These are phyloP conservation scores for Chelmon rostratus DNA, from an alignment of 2,797 vertebrate genomes.

Conservation along the genomic window DNA sequence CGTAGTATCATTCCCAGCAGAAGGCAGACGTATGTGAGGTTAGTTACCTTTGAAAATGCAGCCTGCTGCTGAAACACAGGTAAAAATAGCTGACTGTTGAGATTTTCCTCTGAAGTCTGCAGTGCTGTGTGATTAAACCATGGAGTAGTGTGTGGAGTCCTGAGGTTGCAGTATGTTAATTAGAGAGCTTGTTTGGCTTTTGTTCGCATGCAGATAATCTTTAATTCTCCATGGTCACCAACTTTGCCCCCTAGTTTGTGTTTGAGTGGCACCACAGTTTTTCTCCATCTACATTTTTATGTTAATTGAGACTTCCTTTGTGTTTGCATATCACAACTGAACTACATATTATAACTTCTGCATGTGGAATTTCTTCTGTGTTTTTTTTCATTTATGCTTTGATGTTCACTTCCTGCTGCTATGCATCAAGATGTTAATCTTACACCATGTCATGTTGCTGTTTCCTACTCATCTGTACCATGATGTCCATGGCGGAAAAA, in stretches of 20 bases:
- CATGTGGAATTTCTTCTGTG: background rate
- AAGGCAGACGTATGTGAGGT: background rate
- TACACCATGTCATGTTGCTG: slow-evolving; percentile 28
- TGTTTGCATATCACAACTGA: background rate
- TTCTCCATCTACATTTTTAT: background rate
- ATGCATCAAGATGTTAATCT: slow-evolving; percentile 42
- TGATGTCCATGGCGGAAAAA: slow-evolving; percentile 20
- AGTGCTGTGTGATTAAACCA: background rate
- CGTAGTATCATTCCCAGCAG: background rate
- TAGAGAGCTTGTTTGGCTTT: background rate
- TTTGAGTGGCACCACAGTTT: background rate
- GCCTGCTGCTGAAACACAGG: background rate
- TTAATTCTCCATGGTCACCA: background rate
- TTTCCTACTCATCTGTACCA: slow-evolving; percentile 35
- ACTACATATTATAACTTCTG: fast-evolving
- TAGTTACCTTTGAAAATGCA: background rate
- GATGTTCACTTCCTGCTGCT: slow-evolving; percentile 18
- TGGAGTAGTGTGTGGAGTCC: background rate
- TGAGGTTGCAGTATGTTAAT: background rate
- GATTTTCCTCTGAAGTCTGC: background rate
- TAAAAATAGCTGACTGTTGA: background rate
- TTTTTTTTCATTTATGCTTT: slow-evolving; percentile 3
- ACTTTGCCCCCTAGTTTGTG: background rate
- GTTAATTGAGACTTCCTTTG: background rate
- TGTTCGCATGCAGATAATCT: too few relatives aligned